A percentile compares a stretch with the other conserved stretches of the same genome.
Evolutionary conservation across 2,113 vertebrate species (phyloP).

Genomic region (Jaculus jaculus): DNA sequence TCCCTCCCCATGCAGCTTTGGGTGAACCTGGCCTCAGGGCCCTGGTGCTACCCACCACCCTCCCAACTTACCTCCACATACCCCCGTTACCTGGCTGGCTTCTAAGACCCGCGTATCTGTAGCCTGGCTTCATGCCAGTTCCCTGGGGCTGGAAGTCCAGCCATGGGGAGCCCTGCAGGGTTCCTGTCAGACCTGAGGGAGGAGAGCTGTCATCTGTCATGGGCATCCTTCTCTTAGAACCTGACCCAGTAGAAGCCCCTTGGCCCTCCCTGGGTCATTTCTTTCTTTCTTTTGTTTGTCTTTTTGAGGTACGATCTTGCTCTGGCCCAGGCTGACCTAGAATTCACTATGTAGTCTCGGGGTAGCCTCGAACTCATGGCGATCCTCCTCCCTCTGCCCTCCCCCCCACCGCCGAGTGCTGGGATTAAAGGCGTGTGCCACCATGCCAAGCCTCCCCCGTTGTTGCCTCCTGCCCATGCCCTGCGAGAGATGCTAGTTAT

Average conservation of each 20-base stretch:
- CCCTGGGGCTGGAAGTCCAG: constrained; percentile 23
- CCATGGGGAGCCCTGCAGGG: constrained; percentile 13
- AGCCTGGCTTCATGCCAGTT: not conserved
- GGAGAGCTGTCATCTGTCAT: not conserved
- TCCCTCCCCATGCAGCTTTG: not conserved
- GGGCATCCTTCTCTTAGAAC: not conserved
- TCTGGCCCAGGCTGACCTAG: too few species aligned
- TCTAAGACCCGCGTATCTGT: not conserved
- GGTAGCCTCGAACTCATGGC: too few species aligned
- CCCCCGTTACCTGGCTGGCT: constrained; percentile 52
- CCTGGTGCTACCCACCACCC: not conserved
- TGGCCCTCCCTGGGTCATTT: not conserved
- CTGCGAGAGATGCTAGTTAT: not conserved
- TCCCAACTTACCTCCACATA: not conserved
- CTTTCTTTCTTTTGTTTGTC: not conserved
- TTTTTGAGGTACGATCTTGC: too few species aligned
- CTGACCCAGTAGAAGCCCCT: too few species aligned
- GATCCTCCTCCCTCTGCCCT: too few species aligned
- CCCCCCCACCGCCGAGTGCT: too few species aligned
- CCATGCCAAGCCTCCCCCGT: too few species aligned
- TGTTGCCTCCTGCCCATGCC: not conserved
- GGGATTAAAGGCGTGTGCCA: too few species aligned
- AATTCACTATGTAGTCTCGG: too few species aligned
- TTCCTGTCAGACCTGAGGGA: not conserved
- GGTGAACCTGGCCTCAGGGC: not conserved